Base-by-base conservation (phyloP, 2,888 invertebrate genomes). In the Xanthostigma xanthostigma region DNA sequence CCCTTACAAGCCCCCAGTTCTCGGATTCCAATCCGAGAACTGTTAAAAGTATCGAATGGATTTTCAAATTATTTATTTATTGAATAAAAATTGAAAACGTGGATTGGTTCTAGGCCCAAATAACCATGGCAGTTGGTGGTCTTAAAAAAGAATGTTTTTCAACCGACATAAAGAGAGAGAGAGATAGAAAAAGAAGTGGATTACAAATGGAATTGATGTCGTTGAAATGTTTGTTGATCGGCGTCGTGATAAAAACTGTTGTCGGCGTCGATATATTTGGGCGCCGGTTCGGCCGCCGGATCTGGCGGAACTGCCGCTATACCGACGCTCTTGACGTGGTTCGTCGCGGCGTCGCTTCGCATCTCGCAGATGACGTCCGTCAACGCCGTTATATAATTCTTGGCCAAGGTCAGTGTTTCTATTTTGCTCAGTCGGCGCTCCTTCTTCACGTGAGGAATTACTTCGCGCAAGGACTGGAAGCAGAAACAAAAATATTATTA, bases 361-460 rank as follows among this genome's bases (percentile, higher is more conserved):
- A 87, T 84, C 49, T 80, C 79, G 64, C 87, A 84, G 57, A 90
- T 85, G 54, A 87, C 84, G 65, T 89, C 89, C 33, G 89, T 89
- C 53, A 91, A 72, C 11, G 90, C 88, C 72, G 87, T 89, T 52
- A 91, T 89, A 66, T 90, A 91, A 68, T 90, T 89, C 70, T 87
- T 88, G 57, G 90, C 90, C 63, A 91, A 69, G 9, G 89, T 89
- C 52, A 91, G 68, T 0, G 90, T 91, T 68, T 90, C 90, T 57
- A 91, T 87, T 69, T 91, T 91, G 8, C 88, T 88, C 51, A 91
- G 70, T 60, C 87, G 84, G 50, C 88, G 73, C 56, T 87, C 87
- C 69, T 85, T 82, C 64, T 84, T 84, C 37, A 90, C 82, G 59
- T 90, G 90, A 1, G 90, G 90, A 56, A 90, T 88, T 3, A 90